Evolutionary conservation across 2,797 vertebrate species (phyloP).

Genomic region (Manis crassicaudata): DNA sequence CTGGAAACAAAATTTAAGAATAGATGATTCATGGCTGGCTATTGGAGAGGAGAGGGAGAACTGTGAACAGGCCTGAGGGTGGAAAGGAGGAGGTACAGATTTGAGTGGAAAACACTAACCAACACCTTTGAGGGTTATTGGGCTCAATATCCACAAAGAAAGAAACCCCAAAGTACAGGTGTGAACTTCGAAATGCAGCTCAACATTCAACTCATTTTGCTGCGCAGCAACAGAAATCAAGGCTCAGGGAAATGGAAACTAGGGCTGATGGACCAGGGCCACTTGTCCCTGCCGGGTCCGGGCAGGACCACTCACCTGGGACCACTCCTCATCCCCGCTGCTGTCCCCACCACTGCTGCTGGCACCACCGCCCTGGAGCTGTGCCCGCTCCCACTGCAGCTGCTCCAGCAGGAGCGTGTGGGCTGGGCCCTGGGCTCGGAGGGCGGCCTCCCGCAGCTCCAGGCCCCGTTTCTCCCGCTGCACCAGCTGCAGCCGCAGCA

Average conservation of each 20-base stretch:
- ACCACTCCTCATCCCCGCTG: not conserved
- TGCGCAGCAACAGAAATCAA: not conserved
- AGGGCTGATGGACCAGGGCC: not conserved
- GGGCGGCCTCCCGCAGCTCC: slow-evolving; percentile 86
- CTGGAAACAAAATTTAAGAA: not conserved
- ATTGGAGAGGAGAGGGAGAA: no score
- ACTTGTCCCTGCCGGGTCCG: not conserved
- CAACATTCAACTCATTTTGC: not conserved
- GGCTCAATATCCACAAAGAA: not conserved
- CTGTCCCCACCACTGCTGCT: not conserved
- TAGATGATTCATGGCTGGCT: not conserved
- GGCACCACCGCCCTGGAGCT: not conserved
- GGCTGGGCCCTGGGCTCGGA: slow-evolving; percentile 88
- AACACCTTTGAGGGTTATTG: not conserved
- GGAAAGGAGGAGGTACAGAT: not conserved
- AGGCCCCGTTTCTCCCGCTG: slow-evolving; percentile 90
- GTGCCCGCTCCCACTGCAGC: slow-evolving; percentile 82
- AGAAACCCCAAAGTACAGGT: not conserved
- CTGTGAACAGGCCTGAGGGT: not conserved
- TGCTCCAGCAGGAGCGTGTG: slow-evolving; percentile 86
- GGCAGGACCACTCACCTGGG: not conserved
- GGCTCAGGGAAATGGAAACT: not conserved
- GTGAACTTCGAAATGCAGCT: not conserved
- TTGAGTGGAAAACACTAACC: not conserved
- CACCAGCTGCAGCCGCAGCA: slow-evolving; percentile 86